Percentiles rank a stretch among this genome's conserved stretches.
Evolutionary conservation across 2,113 vertebrate genomes (phyloP).

Genomic region (Anas platyrhynchos): DNA sequence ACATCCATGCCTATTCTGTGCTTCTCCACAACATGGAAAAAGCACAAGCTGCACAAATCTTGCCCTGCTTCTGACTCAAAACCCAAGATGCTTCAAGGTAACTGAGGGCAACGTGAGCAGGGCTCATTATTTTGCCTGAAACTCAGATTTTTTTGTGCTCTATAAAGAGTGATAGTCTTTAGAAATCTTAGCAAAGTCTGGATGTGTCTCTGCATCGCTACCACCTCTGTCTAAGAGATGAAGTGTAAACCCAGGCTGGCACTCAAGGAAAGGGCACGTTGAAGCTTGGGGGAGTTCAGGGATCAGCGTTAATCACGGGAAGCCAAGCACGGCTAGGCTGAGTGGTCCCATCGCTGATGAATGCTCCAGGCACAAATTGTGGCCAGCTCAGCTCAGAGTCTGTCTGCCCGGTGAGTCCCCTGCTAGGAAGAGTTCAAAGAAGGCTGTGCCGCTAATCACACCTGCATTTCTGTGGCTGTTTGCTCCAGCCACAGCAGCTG

Average conservation of each 20-base stretch:
- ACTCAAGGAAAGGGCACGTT: neutral
- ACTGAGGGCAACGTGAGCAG: neutral
- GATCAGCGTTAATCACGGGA: neutral
- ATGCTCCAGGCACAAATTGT: neutral
- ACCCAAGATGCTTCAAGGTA: neutral
- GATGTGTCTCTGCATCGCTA: neutral
- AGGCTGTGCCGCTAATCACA: neutral
- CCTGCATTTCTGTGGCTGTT: neutral
- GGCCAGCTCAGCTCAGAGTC: neutral
- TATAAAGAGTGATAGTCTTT: neutral
- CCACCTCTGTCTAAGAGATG: neutral
- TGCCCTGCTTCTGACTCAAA: neutral
- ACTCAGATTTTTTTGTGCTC: neutral
- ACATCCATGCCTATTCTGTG: neutral
- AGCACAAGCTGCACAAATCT: neutral
- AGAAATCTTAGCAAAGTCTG: neutral
- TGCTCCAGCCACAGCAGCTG: neutral
- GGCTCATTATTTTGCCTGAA: neutral
- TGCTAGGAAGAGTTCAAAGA: neutral
- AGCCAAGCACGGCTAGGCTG: neutral
- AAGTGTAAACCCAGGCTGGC: neutral
- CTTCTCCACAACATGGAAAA: neutral
- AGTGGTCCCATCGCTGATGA: neutral
- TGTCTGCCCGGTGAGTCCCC: neutral
- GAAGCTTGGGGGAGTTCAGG: neutral